Conservation (phyloP, 2,797 vertebrate genomes). For the Gobio occitaniae region DNA sequence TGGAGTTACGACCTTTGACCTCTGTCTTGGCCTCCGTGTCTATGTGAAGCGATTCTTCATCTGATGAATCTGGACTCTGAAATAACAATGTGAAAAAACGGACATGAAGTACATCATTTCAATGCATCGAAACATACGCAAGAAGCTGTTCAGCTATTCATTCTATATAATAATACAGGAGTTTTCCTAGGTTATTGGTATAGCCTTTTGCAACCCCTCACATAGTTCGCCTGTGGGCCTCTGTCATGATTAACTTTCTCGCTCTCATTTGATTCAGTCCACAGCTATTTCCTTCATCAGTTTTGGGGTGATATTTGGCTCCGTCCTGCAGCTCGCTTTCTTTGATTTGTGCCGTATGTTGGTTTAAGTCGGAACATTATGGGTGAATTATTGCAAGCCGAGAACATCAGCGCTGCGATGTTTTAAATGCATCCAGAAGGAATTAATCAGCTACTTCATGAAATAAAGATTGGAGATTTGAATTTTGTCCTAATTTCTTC, state of each 20-base stretch:
- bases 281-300: conserved; percentile 68
- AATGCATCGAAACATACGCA: neutral
- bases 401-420: conserved; percentile 42
- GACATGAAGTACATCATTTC: neutral
- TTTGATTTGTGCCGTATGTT: conserved; percentile 64
- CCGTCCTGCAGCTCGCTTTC: conserved; percentile 44
- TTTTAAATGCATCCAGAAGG: conserved; percentile 62
- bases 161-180: neutral
- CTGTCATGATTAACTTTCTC: conserved; percentile 61
- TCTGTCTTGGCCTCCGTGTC: conserved; percentile 88
- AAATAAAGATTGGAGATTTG: conserved; percentile 49
- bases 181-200: neutral
- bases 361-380: conserved; percentile 61
- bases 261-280: conserved; percentile 59
- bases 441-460: conserved; percentile 57
- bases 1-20: conserved; percentile 86
- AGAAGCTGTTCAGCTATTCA: neutral
- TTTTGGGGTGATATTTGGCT: conserved; percentile 64
- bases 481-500: conserved; percentile 47
- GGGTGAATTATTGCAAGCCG: conserved; percentile 52
- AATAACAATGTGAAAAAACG: conserved; percentile 24
- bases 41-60: conserved; percentile 95
- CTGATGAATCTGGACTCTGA: conserved; percentile 89
- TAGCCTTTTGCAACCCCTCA: conserved; percentile 20
- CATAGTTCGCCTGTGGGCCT: conserved; percentile 51